phyloP scores from a whole-genome alignment of 2,888 invertebrate species.

The Xestia c-nigrum region DNA sequence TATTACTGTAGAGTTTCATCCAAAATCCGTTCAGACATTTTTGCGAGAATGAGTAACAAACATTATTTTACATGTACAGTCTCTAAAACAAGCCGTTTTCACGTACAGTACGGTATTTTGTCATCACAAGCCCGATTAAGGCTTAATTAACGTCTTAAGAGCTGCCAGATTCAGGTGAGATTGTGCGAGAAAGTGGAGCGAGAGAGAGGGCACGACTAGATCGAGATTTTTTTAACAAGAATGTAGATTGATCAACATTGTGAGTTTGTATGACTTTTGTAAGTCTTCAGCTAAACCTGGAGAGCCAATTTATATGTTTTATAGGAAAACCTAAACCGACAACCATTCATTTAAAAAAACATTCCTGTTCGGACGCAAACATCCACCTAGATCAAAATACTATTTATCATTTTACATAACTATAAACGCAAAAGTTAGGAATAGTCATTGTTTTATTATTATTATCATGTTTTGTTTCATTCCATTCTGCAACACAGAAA shows the following conservation, averaged over 20 bases:
- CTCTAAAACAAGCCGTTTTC: neutral
- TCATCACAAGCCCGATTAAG: conserved; percentile 62
- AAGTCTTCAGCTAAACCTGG: neutral
- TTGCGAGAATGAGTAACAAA: neutral
- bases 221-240: conserved; percentile 24
- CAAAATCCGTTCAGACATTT: neutral
- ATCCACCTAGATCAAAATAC: too few relatives aligned
- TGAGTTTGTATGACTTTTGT: neutral
- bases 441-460: neutral
- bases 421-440: neutral
- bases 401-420: too few relatives aligned
- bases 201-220: conserved; percentile 17
- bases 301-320: neutral
- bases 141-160: conserved; percentile 69
- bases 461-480: too few relatives aligned
- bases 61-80: neutral
- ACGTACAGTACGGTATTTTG: conserved; percentile 48
- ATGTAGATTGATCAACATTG: neutral
- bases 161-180: conserved; percentile 62
- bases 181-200: conserved; percentile 35
- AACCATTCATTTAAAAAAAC: too few relatives aligned
- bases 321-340: neutral
- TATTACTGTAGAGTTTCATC: too few relatives aligned
- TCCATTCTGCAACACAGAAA: too few relatives aligned
- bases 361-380: too few relatives aligned